Evolutionary conservation across 2,797 vertebrate species (phyloP), one percentile per base, ranked within the genome.

Genomic region (Odontamblyopus lacepedii): DNA sequence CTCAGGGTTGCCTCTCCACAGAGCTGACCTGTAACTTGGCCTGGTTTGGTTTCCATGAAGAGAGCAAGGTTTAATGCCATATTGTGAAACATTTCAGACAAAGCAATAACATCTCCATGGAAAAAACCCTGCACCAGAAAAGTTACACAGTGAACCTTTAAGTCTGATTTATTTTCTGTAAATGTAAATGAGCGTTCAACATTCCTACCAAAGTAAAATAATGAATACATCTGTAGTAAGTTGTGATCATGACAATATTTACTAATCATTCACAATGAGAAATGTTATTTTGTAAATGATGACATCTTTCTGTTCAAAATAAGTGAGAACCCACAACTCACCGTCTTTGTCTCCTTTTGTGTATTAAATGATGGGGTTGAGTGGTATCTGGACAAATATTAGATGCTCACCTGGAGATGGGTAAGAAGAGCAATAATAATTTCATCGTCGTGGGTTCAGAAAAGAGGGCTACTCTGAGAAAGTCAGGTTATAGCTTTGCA

Each of bases 361-460:
- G 41, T 57, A 29, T 70, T 70, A 68, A 75, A 67, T 53, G 50
- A 69, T 38, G 44, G 55, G 51, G 26, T 50, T 27, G 50, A n/a
- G 13, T 26, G 32, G 57, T 30, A 67, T 65, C 68, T 69, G 41
- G 1, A 8, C 27, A 70, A 63, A 69, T 69, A 71, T 73, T 77
- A 48, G 23, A 75, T 77, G 72, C 23, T 63, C 68, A 73, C 63
- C 60, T 29, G 29, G 68, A 79, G 62, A 66, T 71, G 44, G 68
- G 65, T 78, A 26, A 74, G 35, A 70, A 59, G 50, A 79, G 77
- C 67, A 60, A 81, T 78, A 68, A 68, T 38, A 65, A 75, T 70
- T 70, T 71, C 59, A 72, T 65, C 35, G 51, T 13, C 19, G 23
- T 75, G 60, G 27, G 38, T 67, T 72, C 71, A 74, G 68, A 12